A percentile compares a stretch with the other conserved stretches of the same genome.
Evolutionary conservation across 2,113 vertebrate genomes (phyloP).

Genomic region (Ceyx melanurus): DNA sequence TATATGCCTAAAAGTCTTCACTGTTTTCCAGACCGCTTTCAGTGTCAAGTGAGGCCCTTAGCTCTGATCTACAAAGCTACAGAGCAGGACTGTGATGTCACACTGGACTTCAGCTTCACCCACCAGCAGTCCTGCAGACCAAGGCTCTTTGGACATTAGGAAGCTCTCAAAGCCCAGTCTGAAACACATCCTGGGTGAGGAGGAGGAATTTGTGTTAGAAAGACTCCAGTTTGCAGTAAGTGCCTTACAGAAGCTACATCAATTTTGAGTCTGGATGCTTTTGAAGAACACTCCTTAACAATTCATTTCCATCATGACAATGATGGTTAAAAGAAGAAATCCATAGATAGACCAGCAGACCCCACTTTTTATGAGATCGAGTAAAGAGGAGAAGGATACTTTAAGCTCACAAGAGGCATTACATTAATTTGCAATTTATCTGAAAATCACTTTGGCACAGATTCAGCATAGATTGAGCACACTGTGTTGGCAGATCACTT

Average conservation of each 20-base stretch:
- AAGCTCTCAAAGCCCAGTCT: background rate
- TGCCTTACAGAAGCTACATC: background rate
- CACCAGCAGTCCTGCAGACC: background rate
- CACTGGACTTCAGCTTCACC: background rate
- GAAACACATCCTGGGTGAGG: background rate
- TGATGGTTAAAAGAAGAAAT: background rate
- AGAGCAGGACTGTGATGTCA: background rate
- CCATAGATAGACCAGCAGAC: background rate
- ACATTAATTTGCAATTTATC: background rate
- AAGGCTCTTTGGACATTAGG: background rate
- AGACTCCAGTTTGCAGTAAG: background rate
- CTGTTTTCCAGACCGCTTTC: background rate
- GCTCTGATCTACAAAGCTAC: background rate
- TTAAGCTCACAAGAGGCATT: background rate
- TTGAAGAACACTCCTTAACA: background rate
- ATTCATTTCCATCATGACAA: background rate
- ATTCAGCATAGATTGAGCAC: background rate
- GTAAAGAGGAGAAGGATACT: background rate
- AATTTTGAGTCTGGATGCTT: background rate
- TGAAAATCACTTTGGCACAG: constrained; percentile 2
- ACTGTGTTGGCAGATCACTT: background rate
- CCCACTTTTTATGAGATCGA: background rate
- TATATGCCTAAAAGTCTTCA: background rate
- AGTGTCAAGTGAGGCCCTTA: background rate
- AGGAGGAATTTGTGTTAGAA: background rate